Percentiles rank a stretch among this genome's conserved stretches.
phyloP scores from a whole-genome alignment of 2,797 vertebrate species.

The Sciaenops ocellatus region DNA sequence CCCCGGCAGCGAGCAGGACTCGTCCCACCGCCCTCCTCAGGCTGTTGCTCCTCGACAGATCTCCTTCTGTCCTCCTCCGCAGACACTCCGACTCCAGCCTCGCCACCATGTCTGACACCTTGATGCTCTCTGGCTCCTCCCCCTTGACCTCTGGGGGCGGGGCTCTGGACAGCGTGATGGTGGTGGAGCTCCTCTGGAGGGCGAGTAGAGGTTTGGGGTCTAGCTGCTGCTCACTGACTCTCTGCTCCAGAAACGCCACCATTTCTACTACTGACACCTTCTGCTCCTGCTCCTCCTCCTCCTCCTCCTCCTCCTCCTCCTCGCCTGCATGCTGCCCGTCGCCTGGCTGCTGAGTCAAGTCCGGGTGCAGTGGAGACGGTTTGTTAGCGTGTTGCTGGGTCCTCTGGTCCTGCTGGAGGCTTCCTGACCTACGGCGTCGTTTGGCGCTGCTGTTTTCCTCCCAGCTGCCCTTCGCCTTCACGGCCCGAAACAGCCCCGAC shows the following conservation, averaged over 20 bases:
- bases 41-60: conserved; percentile 91
- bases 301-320: background rate
- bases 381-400: conserved; percentile 21
- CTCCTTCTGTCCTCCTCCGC: conserved; percentile 79
- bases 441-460: conserved; percentile 91
- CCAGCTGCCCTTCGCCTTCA: conserved; percentile 93
- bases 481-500: conserved; percentile 67
- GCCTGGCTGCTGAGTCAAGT: background rate
- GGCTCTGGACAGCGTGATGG: conserved; percentile 74
- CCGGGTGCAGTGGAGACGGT: fast-evolving
- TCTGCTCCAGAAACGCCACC: conserved; percentile 95
- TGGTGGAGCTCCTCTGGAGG: conserved; percentile 74
- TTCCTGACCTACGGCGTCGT: conserved; percentile 88
- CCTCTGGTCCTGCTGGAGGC: conserved; percentile 44
- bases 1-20: conserved; percentile 84
- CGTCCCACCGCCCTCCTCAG: conserved; percentile 90
- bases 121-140: conserved; percentile 86
- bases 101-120: conserved; percentile 95
- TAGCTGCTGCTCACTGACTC: conserved; percentile 84
- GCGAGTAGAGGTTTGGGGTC: conserved; percentile 81
- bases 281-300: conserved; percentile 47
- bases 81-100: conserved; percentile 93
- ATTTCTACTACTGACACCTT: conserved; percentile 94
- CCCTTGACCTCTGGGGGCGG: conserved; percentile 27
- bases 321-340: fast-evolving